Base-by-base conservation (phyloP, 2,888 invertebrate species). In the Cephus runcator region DNA sequence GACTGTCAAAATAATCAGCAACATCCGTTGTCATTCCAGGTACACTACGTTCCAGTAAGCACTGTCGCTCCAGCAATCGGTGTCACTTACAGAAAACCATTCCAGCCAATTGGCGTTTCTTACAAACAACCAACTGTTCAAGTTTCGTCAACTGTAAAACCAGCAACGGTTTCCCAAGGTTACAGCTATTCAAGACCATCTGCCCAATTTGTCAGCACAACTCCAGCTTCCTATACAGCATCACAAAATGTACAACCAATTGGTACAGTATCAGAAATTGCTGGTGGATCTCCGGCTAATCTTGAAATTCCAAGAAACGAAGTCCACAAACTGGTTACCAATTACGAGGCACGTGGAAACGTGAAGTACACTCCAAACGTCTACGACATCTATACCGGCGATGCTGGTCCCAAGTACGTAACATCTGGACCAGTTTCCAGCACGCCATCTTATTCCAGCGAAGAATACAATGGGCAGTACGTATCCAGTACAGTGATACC, bases 271-370 rank as follows among this genome's bases (percentile, higher is more conserved):
- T 31, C 71, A 33, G 15, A 31, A 33, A 31, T 30, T 3, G 31
- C 77, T 33, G 82, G 80, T 4, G 85, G 83, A 1, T 87, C 87
- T 1, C 84, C 85, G 31, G 81, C 83, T 3, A 84, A 83, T 11
- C 23, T 82, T 4, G 82, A 77, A 11, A 85, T 85, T 33, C 34
- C 85, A 2, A 80, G 78, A 56, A 81, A 84, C 12, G 81, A 88
- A 73, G 84, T 84, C 0, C 79, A 83, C 11, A 87, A 87, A 73
- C 73, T 86, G 0, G 74, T 84, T 12, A 84, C 83, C 2, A 89
- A 87, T 69, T 86, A 88, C 73, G 83, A 87, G 73, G 2, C 40
- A 56, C 83, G 90, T 77, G 90, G 90, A 56, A 83, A 79, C 6
- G 82, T 85, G 0, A 89, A 83, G 77, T 90, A 87, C 34, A 85